Base-by-base conservation (phyloP, 2,888 invertebrate genomes). In the Zelleria hepariella region DNA sequence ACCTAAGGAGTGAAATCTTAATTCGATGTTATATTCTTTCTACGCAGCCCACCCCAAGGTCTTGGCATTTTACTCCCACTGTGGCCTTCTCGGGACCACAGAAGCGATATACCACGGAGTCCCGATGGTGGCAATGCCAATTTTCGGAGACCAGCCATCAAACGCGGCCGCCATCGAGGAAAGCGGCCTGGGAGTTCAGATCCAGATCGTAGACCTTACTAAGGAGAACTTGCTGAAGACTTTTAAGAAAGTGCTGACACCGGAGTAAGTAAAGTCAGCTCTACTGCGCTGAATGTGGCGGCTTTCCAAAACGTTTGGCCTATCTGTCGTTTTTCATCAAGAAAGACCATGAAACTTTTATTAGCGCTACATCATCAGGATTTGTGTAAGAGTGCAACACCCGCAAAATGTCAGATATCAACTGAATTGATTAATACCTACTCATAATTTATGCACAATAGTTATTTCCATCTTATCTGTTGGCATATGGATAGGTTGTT, bases 61-160 rank as follows among this genome's bases (percentile, higher is more conserved):
- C 0, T 67, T 90, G 61, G 91, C 89, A 0, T 92, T 92, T 68
- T 77, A 91, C 48, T 87, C 91, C 0, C 92, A 92, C 63, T 91
- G 89, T 58, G 92, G 92, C 2, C 87, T 92, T 71, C 82, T 91
- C 58, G 90, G 92, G 5, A 88, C 89, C 0, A 90, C 87, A 5
- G 92, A 92, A 72, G 90, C 91, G 1, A 85, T 91, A 27, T 89
- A 91, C 66, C 89, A 83, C 60, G 92, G 91, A 15, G 91, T 91
- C 2, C 92, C 92, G 5, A 80, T 91, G 61, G 70, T 92, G 7
- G 89, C 90, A 2, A 88, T 91, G 78, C 92, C 92, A 1, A 79
- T 92, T 59, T 77, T 81, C 42, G 92, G 92, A 8, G 92, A 92
- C 66, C 92, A 92, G 68, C 89, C 88, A 24, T 77, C 89, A 0